phyloP scores from a whole-genome alignment of 2,888 invertebrate genomes.

The Ochropacha duplaris region DNA sequence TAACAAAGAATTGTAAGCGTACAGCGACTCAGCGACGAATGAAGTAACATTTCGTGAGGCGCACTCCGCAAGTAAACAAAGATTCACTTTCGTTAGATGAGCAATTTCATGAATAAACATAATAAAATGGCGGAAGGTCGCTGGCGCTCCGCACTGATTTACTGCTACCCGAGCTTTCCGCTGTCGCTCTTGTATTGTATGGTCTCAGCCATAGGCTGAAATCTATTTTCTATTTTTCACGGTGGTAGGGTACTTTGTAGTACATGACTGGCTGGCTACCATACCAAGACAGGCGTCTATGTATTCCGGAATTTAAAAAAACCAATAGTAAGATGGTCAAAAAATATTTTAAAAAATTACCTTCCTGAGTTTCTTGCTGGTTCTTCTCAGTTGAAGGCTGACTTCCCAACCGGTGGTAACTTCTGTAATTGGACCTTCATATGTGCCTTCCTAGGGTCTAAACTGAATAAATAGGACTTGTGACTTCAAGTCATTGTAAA shows the following conservation, averaged over 20 bases:
- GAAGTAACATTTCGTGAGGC: slow-evolving; percentile 21
- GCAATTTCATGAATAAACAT: slow-evolving; percentile 82
- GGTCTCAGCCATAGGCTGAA: slow-evolving; percentile 16
- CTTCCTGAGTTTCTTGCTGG: no score
- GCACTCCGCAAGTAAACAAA: slow-evolving; percentile 68
- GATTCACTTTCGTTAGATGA: slow-evolving; percentile 76
- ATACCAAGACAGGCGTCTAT: not conserved
- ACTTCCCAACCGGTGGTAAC: no score
- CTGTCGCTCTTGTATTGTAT: slow-evolving; percentile 33
- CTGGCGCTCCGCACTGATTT: slow-evolving; percentile 66
- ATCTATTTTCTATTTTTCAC: slow-evolving; percentile 13
- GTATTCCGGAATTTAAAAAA: no score
- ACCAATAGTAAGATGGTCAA: no score
- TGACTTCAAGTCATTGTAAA: no score
- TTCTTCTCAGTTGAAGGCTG: no score
- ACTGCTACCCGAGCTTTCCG: slow-evolving; percentile 46
- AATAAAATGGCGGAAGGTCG: slow-evolving; percentile 67
- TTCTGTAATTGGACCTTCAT: no score
- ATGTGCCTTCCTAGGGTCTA: no score
- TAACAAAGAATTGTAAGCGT: slow-evolving; percentile 5
- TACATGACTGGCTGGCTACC: no score
- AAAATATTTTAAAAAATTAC: no score
- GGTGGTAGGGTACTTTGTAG: no score
- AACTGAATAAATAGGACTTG: no score
- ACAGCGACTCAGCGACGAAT: slow-evolving; percentile 21